Evolutionary conservation across 2,888 invertebrate species (phyloP).

Genomic region (Ephialtes manifestator): DNA sequence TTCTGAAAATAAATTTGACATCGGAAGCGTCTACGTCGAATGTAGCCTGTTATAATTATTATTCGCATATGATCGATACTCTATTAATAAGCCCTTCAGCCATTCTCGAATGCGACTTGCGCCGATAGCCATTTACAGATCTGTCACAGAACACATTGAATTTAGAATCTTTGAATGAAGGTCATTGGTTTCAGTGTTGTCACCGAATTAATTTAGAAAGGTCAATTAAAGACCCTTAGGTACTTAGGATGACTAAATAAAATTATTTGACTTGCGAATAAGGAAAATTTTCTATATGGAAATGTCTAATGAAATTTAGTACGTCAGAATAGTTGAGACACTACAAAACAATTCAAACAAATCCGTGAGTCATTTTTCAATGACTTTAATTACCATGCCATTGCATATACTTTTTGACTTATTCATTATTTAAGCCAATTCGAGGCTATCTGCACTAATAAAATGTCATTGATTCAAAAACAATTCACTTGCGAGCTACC

Average conservation of each 20-base stretch:
- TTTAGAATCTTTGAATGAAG: not conserved
- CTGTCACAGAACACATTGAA: not conserved
- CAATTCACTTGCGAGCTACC: too few relatives aligned
- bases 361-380: not conserved
- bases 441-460: too few relatives aligned
- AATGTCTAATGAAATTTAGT: not conserved
- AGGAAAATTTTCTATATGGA: not conserved
- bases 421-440: not conserved
- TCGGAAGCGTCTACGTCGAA: not conserved
- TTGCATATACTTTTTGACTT: not conserved
- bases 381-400: not conserved
- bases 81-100: not conserved
- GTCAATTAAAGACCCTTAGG: not conserved
- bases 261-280: not conserved
- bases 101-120: not conserved
- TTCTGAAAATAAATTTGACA: not conserved
- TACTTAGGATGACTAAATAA: not conserved
- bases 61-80: conserved; percentile 3
- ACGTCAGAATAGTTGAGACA: not conserved
- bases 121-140: not conserved
- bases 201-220: not conserved
- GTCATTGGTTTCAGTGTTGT: not conserved
- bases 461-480: too few relatives aligned
- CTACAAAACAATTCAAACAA: not conserved
- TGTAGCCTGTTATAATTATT: not conserved